Evolutionary conservation across 2,797 vertebrate genomes (phyloP), one percentile per base, ranked within the genome.

Genomic region (Ataeniobius toweri): DNA sequence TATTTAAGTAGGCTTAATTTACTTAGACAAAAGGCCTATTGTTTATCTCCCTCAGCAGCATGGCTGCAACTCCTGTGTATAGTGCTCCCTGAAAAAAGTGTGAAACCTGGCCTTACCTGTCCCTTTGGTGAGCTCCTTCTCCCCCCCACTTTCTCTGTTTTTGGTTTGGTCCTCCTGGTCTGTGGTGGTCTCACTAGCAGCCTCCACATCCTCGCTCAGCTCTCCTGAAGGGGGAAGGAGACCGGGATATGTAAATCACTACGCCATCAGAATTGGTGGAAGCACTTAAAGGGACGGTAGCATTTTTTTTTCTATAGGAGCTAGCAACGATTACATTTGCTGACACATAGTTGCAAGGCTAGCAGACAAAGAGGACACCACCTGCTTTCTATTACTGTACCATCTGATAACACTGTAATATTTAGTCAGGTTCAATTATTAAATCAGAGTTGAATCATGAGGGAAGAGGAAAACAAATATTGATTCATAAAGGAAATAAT

Each of bases 111-210:
- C 86, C 86, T 94, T 96, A 98, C 96, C 98, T 97, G 97, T 95
- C 96, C 97, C 97, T 97, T 97, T 98, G 96, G 93, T 95, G 94
- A 97, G 96, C 86, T 99, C 97, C 94, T 97, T 98, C 90, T 99
- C 97, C 89, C 96, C 94, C 94, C 96, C 96, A 93, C 96, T 94
- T 91, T 98, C 98, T 91, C 96, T 96, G 88, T 98, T 98, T 97
- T 98, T 99, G 89, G 96, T 93, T 94, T 97, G 95, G 93, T 99
- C 98, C 94, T 98, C 98, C 89, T 96, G 96, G 88, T 99, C 97
- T 80, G 95, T 95, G 73, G 95, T 94, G 81, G 96, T 94, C 95
- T 99, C 98, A 90, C 86, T 96, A 92, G 97, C 96, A 92, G 96
- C 98, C 95, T 99, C 98, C 83, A 96, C 96, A 97, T 99, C 98